These are phyloP conservation scores for Saxidomus purpurata DNA, from an alignment of 1,140 invertebrate genomes.

Conservation along the genomic window DNA sequence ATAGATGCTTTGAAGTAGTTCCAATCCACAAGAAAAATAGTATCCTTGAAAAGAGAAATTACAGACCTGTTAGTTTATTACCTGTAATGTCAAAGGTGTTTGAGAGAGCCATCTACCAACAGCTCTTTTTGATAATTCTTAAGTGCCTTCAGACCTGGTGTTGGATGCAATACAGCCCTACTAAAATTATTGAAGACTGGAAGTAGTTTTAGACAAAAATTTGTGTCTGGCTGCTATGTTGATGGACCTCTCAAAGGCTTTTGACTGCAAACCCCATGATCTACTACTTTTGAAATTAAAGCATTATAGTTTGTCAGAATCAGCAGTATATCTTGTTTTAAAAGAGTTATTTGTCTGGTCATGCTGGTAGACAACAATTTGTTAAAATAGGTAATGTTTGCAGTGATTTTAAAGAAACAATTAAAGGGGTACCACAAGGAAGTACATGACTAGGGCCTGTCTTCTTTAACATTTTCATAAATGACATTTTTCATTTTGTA, in stretches of 20 bases:
- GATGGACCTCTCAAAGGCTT: conserved; percentile 67
- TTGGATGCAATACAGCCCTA: conserved; percentile 52
- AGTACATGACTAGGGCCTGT: no score
- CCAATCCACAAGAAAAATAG: conserved; percentile 34
- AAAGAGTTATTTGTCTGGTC: conserved; percentile 19
- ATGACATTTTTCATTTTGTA: no score
- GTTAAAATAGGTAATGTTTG: no score
- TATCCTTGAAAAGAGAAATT: no score
- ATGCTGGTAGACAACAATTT: conserved; percentile 39
- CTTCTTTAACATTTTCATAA: no score
- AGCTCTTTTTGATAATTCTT: conserved; percentile 51
- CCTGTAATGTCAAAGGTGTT: conserved; percentile 61
- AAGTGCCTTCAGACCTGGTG: conserved; percentile 43
- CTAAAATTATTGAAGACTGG: conserved; percentile 41
- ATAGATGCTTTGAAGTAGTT: conserved; percentile 14
- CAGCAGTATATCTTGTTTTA: conserved; percentile 18
- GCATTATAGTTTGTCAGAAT: conserved; percentile 41
- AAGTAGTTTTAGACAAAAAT: conserved; percentile 58
- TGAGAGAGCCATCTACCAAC: conserved; percentile 59
- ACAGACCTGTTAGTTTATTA: no score
- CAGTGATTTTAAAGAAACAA: no score
- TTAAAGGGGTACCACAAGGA: conserved; percentile 48
- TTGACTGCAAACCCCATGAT: conserved; percentile 59
- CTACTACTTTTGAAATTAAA: conserved; percentile 48
- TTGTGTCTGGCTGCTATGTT: conserved; percentile 50